Evolutionary conservation across 2,888 invertebrate species (phyloP).

Genomic region (Aproaerema taeniolella): DNA sequence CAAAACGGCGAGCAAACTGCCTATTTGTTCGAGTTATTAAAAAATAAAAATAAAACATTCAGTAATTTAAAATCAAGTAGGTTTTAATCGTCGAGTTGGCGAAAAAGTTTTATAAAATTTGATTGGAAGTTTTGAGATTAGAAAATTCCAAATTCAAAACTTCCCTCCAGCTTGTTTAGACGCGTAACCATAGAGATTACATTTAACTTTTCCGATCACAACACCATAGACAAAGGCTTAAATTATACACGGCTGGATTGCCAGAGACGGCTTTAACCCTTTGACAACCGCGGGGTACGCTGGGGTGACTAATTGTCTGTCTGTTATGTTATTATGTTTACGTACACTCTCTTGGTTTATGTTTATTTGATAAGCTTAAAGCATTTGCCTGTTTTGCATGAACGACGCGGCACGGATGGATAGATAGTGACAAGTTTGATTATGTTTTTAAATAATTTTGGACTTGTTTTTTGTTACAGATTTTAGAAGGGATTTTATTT

Average conservation of each 20-base stretch:
- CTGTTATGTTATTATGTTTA: constrained; percentile 32
- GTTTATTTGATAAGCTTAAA: constrained; percentile 23
- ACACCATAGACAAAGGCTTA: constrained; percentile 71
- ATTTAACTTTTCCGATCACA: constrained; percentile 72
- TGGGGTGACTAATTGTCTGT: constrained; percentile 64
- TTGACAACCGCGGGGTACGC: constrained; percentile 44
- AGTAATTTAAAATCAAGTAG: too few species aligned
- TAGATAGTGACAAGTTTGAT: constrained; percentile 29
- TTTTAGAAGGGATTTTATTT: too few species aligned
- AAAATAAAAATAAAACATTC: not conserved
- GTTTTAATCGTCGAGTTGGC: too few species aligned
- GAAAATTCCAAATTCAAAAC: constrained; percentile 13
- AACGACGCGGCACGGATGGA: constrained; percentile 22
- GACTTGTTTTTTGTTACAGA: too few species aligned
- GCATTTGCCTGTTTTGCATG: constrained; percentile 18
- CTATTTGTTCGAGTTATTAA: too few species aligned
- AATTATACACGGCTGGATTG: constrained; percentile 66
- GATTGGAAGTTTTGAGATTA: not conserved
- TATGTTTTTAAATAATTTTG: too few species aligned
- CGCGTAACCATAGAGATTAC: constrained; percentile 62
- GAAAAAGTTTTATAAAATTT: not conserved
- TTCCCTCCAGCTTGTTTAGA: constrained; percentile 18
- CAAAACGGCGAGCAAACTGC: constrained; percentile 6
- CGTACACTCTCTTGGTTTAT: constrained; percentile 19
- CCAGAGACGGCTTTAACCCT: constrained; percentile 50